phyloP scores from a whole-genome alignment of 2,797 vertebrate genomes.

The Molothrus ater region DNA sequence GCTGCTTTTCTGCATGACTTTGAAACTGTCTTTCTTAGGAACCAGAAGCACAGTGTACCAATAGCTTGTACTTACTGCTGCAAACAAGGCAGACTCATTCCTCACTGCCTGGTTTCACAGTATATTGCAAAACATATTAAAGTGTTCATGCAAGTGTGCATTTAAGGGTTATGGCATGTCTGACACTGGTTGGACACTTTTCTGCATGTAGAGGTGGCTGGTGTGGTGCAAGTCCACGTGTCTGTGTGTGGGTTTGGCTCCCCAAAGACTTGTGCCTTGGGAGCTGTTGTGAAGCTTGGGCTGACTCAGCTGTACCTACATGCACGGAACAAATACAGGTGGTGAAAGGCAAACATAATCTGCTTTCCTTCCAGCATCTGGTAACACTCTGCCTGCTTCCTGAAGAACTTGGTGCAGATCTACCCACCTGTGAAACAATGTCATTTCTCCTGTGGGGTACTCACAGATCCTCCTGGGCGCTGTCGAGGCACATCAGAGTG shows the following conservation, averaged over 20 bases:
- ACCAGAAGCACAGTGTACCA: background rate
- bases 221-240: accelerated
- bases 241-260: background rate
- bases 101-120: background rate
- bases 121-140: background rate
- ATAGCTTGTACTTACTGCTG: background rate
- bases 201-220: accelerated
- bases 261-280: background rate
- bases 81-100: background rate
- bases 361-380: background rate
- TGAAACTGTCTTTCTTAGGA: background rate
- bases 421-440: conserved; percentile 77
- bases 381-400: background rate
- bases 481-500: conserved; percentile 52
- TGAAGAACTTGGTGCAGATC: background rate
- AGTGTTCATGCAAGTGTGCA: background rate
- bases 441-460: conserved; percentile 72
- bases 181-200: accelerated
- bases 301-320: background rate
- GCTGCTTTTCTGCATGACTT: accelerated
- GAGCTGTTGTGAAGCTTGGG: background rate
- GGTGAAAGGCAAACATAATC: background rate
- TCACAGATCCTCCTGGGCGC: conserved; percentile 68
- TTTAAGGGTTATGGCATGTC: accelerated
- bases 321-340: accelerated